These are phyloP conservation scores for Parochlus steinenii DNA, from an alignment of 2,888 invertebrate genomes.

Conservation along the genomic window DNA sequence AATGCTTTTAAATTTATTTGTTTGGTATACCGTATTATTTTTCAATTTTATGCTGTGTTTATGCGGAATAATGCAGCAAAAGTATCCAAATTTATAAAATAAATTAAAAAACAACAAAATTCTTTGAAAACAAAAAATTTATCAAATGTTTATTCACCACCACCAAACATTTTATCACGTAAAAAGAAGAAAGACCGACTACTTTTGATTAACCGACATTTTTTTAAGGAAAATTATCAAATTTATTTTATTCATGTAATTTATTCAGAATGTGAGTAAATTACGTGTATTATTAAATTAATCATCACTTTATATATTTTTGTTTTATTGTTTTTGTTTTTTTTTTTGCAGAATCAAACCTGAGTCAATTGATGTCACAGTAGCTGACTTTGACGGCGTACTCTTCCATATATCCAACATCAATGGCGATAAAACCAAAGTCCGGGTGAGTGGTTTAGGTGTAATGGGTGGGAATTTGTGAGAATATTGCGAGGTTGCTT, in stretches of 20 bases:
- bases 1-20: too few species aligned
- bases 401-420: constrained; percentile 96
- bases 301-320: background rate
- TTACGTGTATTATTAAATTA: background rate
- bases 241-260: constrained; percentile 17
- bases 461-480: background rate
- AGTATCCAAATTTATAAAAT: too few species aligned
- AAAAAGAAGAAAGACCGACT: constrained; percentile 5
- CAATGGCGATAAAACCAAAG: constrained; percentile 91
- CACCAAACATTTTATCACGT: too few species aligned
- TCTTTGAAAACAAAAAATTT: too few species aligned
- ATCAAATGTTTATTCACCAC: too few species aligned
- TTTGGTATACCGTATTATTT: too few species aligned
- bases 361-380: constrained; percentile 84
- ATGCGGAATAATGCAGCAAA: too few species aligned
- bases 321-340: background rate
- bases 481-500: too few species aligned
- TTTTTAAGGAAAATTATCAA: background rate
- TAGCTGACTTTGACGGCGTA: constrained; percentile 98
- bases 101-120: too few species aligned
- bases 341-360: constrained; percentile 67
- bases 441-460: constrained; percentile 55
- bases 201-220: too few species aligned
- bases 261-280: constrained; percentile 14
- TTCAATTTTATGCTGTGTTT: too few species aligned